Evolutionary conservation across 1,140 invertebrate species (phyloP).

Genomic region (Drosophila paulistorum): DNA sequence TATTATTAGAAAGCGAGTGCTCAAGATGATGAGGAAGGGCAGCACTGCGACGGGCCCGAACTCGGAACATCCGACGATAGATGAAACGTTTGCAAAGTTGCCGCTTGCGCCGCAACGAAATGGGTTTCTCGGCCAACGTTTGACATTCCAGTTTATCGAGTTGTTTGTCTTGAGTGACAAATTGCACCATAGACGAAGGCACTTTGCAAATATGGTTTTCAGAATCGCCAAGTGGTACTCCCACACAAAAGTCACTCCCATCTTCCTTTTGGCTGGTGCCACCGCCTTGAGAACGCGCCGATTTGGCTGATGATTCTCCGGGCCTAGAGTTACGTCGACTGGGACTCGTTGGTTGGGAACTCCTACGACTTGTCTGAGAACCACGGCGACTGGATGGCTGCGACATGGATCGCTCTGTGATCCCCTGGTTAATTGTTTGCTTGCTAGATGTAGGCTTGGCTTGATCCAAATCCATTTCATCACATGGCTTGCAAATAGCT

Average conservation of each 20-base stretch:
- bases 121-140: background rate
- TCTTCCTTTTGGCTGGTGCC: background rate
- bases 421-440: background rate
- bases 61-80: constrained; percentile 33
- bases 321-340: background rate
- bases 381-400: background rate
- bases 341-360: background rate
- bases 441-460: background rate
- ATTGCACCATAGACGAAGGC: constrained; percentile 28
- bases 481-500: background rate
- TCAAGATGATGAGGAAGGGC: constrained; percentile 2
- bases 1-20: constrained; percentile 36
- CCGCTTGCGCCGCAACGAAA: constrained; percentile 13
- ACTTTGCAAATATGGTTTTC: constrained; percentile 24
- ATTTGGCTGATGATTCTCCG: too few species aligned
- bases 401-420: background rate
- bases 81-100: constrained; percentile 40
- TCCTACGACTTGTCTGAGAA: background rate
- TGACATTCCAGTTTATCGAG: background rate
- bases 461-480: constrained; percentile 4
- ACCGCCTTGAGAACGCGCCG: background rate
- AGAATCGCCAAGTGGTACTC: background rate
- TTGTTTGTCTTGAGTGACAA: constrained; percentile 1
- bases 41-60: constrained; percentile 36
- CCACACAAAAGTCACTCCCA: background rate